Evolutionary conservation across 2,888 invertebrate species (phyloP), one percentile per base, ranked within the genome.

Genomic region (Ormyrus pomaceus): DNA sequence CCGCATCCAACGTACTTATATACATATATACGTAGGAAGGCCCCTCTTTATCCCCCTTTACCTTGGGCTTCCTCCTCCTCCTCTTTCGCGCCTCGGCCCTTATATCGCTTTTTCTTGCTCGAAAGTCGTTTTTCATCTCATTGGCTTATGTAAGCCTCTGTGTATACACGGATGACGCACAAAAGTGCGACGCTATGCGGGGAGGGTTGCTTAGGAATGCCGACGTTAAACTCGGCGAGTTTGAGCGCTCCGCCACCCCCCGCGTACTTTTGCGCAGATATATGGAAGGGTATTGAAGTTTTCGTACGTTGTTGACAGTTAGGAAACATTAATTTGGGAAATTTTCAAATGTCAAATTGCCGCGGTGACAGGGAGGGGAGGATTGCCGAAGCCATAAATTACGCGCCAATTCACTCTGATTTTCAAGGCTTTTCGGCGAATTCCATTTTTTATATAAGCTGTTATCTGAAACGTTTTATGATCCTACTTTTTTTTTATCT

Each of bases 291-390:
- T 34, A 34, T 34, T 34, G 34, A 34, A 34, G 34, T 34, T 62
- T n/a, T 50, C 13, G 13, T 51, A 51, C 48, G 7, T 45, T 10
- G 62, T 65, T 10, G 55, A 45, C 68, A 68, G 55, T 34, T 55
- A 46, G 6, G 55, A 68, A 68, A 56, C 68, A 68, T 68, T 68
- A 55, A 68, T 68, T 68, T 68, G 55, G n/a, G 48, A 64, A 34
- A 48, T 64, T 64, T 59, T 13, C 34, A 34, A 59, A 6, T 6
- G 13, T n/a, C 58, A 10, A 58, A n/a, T 11, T 11, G 58, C 10
- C 58, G 58, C 58, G 58, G 58, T 6, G n/a, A n/a, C 34, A n/a
- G n/a, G 58, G n/a, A 56, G 46, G 10, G 46, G 62, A 9, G 62
- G 19, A 19, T 62, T 65, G 13, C 48, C 50, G 10, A 1, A 5